These are phyloP conservation scores for Cryptotis parvus DNA, from an alignment of 2,113 vertebrate species.

Conservation along the genomic window DNA sequence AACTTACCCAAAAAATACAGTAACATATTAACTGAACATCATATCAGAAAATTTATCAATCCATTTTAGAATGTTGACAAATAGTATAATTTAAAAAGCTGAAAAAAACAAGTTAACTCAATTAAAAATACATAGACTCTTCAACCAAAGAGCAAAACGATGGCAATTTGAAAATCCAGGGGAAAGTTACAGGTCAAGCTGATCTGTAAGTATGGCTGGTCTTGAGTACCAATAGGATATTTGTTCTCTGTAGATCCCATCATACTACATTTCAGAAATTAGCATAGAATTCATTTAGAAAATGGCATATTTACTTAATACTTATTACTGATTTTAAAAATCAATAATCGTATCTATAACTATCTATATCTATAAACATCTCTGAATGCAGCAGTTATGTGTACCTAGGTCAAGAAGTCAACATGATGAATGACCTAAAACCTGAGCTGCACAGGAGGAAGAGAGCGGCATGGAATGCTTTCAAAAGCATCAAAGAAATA, in stretches of 20 bases:
- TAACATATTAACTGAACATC: not conserved
- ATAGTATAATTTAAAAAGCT: constrained; percentile 10
- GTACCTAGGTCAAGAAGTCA: too few species aligned
- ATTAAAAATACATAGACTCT: not conserved
- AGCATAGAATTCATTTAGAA: too few species aligned
- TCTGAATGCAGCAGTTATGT: too few species aligned
- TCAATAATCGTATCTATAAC: not conserved
- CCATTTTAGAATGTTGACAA: not conserved
- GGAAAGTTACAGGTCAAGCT: constrained; percentile 17
- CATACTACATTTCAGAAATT: not conserved
- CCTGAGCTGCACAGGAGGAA: too few species aligned
- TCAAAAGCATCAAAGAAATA: too few species aligned
- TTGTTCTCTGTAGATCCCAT: not conserved
- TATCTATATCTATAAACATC: too few species aligned
- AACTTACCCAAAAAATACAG: constrained; percentile 30
- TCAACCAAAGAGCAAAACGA: not conserved
- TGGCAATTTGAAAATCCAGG: not conserved
- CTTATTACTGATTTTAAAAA: constrained; percentile 15
- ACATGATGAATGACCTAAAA: too few species aligned
- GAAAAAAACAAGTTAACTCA: not conserved
- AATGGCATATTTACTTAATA: not conserved
- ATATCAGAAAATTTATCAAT: constrained; percentile 14
- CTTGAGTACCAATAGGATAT: not conserved
- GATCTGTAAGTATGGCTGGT: not conserved
- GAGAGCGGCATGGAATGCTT: too few species aligned